These are phyloP conservation scores for Scaeva pyrastri DNA, from an alignment of 2,888 invertebrate genomes.

Conservation along the genomic window DNA sequence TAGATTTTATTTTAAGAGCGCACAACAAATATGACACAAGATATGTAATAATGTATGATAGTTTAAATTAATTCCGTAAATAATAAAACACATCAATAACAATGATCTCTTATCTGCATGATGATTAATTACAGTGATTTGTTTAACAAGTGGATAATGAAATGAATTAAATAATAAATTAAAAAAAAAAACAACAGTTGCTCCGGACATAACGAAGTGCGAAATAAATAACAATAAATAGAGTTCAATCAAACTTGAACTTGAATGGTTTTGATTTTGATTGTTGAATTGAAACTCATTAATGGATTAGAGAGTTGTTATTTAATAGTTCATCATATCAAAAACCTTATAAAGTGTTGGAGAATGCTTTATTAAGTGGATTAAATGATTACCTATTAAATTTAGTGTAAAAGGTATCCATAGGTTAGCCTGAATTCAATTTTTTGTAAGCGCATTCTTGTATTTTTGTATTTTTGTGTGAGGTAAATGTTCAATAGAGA, in stretches of 20 bases:
- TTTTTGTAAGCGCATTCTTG: not conserved
- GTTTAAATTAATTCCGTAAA: constrained; percentile 31
- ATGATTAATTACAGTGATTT: constrained; percentile 62
- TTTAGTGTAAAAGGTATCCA: constrained; percentile 25
- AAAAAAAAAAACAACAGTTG: not conserved
- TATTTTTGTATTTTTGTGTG: not conserved
- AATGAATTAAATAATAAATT: constrained; percentile 21
- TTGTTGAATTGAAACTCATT: constrained; percentile 28
- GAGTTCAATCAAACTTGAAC: constrained; percentile 58
- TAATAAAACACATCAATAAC: constrained; percentile 40
- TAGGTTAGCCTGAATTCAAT: not conserved
- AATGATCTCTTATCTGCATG: constrained; percentile 60
- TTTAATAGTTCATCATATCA: constrained; percentile 37
- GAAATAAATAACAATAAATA: constrained; percentile 34
- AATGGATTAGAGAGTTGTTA: constrained; percentile 27
- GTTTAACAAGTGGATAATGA: constrained; percentile 43
- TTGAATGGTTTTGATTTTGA: constrained; percentile 43
- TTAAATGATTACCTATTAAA: constrained; percentile 37
- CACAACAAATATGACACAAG: constrained; percentile 31
- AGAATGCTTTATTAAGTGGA: constrained; percentile 27
- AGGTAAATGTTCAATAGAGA: no score
- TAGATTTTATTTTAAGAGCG: constrained; percentile 25
- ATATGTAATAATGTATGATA: not conserved
- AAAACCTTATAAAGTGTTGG: constrained; percentile 6
- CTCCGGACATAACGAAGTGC: constrained; percentile 24